Percentiles rank a stretch among this genome's conserved stretches.
These are phyloP conservation scores for Pipistrellus nathusii DNA, from an alignment of 2,797 vertebrate species.

Conservation along the genomic window DNA sequence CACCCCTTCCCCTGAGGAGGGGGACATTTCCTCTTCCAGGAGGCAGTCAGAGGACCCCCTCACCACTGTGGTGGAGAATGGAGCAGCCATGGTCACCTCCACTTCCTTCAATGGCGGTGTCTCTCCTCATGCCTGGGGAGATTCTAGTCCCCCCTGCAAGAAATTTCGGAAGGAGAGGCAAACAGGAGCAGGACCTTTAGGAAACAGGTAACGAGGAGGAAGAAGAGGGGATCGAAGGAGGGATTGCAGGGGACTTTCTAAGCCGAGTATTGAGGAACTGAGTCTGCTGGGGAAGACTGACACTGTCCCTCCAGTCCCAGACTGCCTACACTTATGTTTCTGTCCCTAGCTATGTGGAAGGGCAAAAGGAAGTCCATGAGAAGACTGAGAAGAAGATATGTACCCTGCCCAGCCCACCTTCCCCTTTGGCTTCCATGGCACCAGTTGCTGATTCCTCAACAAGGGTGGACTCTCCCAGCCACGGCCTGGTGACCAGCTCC, in stretches of 20 bases:
- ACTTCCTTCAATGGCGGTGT: slow-evolving; percentile 81
- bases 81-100: slow-evolving; percentile 74
- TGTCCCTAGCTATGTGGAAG: slow-evolving; percentile 65
- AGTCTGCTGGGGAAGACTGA: slow-evolving; percentile 3
- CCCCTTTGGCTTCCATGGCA: slow-evolving; percentile 49
- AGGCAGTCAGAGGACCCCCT: slow-evolving; percentile 59
- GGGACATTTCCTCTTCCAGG: slow-evolving; percentile 65
- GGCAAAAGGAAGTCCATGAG: slow-evolving; percentile 1
- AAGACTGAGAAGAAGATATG: slow-evolving; percentile 70
- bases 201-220: slow-evolving; percentile 71
- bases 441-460: slow-evolving; percentile 83
- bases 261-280: neutral
- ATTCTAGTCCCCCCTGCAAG: slow-evolving; percentile 72
- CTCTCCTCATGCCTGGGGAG: slow-evolving; percentile 65
- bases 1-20: slow-evolving; percentile 70
- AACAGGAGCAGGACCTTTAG: slow-evolving; percentile 7
- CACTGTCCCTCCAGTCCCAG: neutral
- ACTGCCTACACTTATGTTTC: neutral
- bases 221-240: neutral
- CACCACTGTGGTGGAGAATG: slow-evolving; percentile 72
- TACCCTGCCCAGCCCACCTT: slow-evolving; percentile 61
- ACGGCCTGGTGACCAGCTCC: slow-evolving; percentile 89
- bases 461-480: slow-evolving; percentile 86
- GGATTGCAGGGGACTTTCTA: neutral
- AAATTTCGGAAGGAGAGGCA: slow-evolving; percentile 72